These are phyloP conservation scores for Neotoma lepida DNA, from an alignment of 2,113 vertebrate genomes.

Conservation along the genomic window DNA sequence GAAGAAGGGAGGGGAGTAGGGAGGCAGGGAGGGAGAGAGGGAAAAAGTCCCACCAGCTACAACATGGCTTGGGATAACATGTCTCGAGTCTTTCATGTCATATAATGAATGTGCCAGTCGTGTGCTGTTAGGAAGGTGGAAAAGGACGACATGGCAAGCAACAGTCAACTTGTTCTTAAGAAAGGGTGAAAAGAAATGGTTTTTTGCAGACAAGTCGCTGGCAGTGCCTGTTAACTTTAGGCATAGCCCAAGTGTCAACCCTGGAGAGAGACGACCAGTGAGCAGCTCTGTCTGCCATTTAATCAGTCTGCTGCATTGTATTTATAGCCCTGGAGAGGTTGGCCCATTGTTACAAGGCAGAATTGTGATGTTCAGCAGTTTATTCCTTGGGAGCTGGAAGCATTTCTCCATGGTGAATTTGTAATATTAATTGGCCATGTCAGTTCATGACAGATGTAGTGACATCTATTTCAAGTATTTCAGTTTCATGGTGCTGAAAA, in stretches of 20 bases:
- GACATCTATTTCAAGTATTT: slow-evolving; percentile 83
- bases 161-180: slow-evolving; percentile 26
- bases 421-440: slow-evolving; percentile 83
- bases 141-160: neutral
- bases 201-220: neutral
- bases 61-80: neutral
- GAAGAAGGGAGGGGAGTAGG: neutral
- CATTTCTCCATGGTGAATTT: slow-evolving; percentile 81
- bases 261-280: slow-evolving; percentile 21
- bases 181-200: neutral
- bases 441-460: slow-evolving; percentile 81
- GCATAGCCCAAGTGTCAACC: slow-evolving; percentile 42
- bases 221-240: slow-evolving; percentile 63
- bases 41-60: neutral
- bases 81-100: neutral
- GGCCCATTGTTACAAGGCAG: slow-evolving; percentile 76
- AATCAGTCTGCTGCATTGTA: slow-evolving; percentile 60
- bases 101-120: neutral
- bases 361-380: slow-evolving; percentile 83
- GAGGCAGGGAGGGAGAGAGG: neutral
- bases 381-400: slow-evolving; percentile 79
- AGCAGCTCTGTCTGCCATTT: slow-evolving; percentile 55
- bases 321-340: slow-evolving; percentile 76
- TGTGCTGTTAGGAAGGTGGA: neutral
- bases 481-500: slow-evolving; percentile 76